Percentiles rank a stretch among this genome's conserved stretches.
phyloP scores from a whole-genome alignment of 1,140 invertebrate species.

The Gonioctena quinquepunctata region DNA sequence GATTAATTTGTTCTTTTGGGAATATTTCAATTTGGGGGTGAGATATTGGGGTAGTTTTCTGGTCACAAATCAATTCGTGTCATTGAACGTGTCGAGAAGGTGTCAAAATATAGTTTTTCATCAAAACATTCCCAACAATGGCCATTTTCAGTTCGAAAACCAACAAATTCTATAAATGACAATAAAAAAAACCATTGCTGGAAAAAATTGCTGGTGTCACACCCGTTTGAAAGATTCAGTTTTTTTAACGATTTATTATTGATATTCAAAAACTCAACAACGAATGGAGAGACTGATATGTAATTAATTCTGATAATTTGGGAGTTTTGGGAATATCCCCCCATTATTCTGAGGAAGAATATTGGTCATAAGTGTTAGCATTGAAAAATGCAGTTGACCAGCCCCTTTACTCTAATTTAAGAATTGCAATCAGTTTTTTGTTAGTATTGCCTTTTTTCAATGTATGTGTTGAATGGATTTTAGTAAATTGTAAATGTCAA shows the following conservation, averaged over 20 bases:
- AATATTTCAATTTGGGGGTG: no score
- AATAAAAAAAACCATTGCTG: no score
- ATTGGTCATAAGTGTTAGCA: not conserved
- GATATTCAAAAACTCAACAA: not conserved
- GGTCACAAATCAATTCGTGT: no score
- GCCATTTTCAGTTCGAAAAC: no score
- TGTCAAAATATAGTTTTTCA: no score
- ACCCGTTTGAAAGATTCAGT: not conserved
- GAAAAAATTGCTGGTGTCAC: constrained; percentile 23
- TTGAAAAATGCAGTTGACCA: not conserved
- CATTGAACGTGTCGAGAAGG: no score
- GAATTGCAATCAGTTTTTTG: not conserved
- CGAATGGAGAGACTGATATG: not conserved
- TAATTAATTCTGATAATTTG: not conserved
- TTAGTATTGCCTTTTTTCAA: not conserved
- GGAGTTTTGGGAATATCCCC: not conserved
- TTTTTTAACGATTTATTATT: not conserved
- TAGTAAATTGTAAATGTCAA: no score
- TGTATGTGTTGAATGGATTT: not conserved
- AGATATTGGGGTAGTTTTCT: no score
- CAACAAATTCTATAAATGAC: no score
- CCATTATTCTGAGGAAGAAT: not conserved
- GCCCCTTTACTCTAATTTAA: not conserved
- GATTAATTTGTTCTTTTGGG: no score
- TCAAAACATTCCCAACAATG: no score